Conservation (phyloP, 1,140 invertebrate species). For the Centruroides sculpturatus region DNA sequence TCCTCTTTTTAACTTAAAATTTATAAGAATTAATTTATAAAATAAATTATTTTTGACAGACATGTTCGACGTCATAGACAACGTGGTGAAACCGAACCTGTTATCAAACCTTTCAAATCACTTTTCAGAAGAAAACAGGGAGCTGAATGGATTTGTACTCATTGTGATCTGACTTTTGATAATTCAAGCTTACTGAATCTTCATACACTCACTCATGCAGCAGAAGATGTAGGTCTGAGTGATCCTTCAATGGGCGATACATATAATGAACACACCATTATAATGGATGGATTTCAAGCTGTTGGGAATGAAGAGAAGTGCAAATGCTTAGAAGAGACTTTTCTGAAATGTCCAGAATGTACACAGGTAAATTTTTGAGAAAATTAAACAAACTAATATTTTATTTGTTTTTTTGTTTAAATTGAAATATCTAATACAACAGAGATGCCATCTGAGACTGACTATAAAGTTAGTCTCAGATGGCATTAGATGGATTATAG, state of each 20-base stretch:
- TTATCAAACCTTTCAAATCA: constrained; percentile 23
- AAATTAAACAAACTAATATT: neutral
- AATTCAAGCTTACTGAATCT: constrained; percentile 38
- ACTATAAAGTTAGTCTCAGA: too few species aligned
- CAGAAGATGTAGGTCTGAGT: constrained; percentile 25
- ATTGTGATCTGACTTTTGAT: constrained; percentile 40
- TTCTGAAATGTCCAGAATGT: constrained; percentile 32
- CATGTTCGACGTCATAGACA: constrained; percentile 13
- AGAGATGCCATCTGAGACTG: too few species aligned
- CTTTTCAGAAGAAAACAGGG: constrained; percentile 25
- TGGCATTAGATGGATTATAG: too few species aligned
- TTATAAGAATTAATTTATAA: neutral
- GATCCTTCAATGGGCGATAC: neutral
- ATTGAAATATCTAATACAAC: too few species aligned
- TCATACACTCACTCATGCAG: constrained; percentile 38
- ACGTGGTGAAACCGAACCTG: constrained; percentile 20
- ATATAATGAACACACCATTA: too few species aligned
- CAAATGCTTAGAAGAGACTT: constrained; percentile 18
- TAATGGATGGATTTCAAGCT: constrained; percentile 8
- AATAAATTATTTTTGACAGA: constrained; percentile 1
- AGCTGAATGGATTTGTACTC: constrained; percentile 38
- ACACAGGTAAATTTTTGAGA: constrained; percentile 17
- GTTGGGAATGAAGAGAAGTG: constrained; percentile 15
- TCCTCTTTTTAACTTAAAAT: too few species aligned
- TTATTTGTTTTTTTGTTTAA: neutral